phyloP scores from a whole-genome alignment of 2,113 vertebrate species.

The Struthidea cinerea region DNA sequence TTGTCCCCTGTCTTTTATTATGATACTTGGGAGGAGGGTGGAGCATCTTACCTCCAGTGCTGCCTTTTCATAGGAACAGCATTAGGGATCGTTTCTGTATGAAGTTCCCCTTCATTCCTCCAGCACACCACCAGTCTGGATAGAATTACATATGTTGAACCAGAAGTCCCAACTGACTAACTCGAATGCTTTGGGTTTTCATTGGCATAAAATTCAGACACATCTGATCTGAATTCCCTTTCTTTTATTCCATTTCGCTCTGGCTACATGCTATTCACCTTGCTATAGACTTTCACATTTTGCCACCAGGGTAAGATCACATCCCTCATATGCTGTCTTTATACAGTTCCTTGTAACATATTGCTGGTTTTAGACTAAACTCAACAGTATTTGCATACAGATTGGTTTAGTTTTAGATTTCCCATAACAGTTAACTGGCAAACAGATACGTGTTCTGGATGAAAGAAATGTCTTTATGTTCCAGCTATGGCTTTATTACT shows the following conservation, averaged over 20 bases:
- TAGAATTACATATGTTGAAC: not conserved
- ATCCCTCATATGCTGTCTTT: not conserved
- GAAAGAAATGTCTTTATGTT: not conserved
- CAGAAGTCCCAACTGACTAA: not conserved
- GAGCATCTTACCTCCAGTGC: not conserved
- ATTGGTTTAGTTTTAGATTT: not conserved
- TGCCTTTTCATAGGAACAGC: not conserved
- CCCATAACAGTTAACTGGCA: not conserved
- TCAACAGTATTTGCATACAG: not conserved
- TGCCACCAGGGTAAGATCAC: not conserved
- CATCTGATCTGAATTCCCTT: not conserved
- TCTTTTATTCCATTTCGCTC: not conserved
- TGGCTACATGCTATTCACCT: not conserved
- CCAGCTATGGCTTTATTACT: not conserved
- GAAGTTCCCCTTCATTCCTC: not conserved
- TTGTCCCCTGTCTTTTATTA: not conserved
- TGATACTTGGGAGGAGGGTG: not conserved
- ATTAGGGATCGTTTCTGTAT: not conserved
- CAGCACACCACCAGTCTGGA: not conserved
- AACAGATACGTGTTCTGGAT: not conserved
- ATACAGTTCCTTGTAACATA: not conserved
- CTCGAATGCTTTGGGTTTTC: not conserved
- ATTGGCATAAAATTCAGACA: not conserved
- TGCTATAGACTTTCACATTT: not conserved
- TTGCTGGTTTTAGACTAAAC: not conserved